Percentiles rank a stretch among this genome's conserved stretches.
phyloP scores from a whole-genome alignment of 2,888 invertebrate species.

The Cantharis flavilabris region DNA sequence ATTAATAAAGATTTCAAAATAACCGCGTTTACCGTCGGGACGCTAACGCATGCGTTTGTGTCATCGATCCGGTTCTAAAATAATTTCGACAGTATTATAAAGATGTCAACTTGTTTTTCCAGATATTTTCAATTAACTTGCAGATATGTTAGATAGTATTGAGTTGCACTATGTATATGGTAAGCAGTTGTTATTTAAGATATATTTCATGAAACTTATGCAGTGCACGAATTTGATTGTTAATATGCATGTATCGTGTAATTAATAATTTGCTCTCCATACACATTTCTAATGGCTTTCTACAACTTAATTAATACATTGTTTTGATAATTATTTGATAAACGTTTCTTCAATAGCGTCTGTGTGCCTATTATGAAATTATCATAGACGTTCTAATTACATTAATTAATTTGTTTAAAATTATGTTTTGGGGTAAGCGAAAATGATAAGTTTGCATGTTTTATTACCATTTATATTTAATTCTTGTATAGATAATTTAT shows the following conservation, averaged over 20 bases:
- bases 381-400: background rate
- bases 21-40: slow-evolving; percentile 30
- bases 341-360: background rate
- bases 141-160: slow-evolving; percentile 53
- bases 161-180: slow-evolving; percentile 42
- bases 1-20: slow-evolving; percentile 33
- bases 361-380: background rate
- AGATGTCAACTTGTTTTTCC: slow-evolving; percentile 54
- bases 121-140: slow-evolving; percentile 46
- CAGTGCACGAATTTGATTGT: background rate
- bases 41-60: slow-evolving; percentile 40
- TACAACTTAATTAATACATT: background rate
- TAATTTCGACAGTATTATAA: slow-evolving; percentile 43
- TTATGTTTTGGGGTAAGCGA: no score
- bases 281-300: background rate
- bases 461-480: background rate
- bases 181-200: slow-evolving; percentile 38
- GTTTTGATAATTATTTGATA: background rate
- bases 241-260: background rate
- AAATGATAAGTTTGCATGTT: background rate
- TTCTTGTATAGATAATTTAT: background rate
- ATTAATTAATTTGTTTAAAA: background rate
- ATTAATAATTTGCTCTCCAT: background rate
- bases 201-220: background rate
- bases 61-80: slow-evolving; percentile 43